Conservation (phyloP, 2,888 invertebrate genomes). For the Cataglyphis albicans region DNA sequence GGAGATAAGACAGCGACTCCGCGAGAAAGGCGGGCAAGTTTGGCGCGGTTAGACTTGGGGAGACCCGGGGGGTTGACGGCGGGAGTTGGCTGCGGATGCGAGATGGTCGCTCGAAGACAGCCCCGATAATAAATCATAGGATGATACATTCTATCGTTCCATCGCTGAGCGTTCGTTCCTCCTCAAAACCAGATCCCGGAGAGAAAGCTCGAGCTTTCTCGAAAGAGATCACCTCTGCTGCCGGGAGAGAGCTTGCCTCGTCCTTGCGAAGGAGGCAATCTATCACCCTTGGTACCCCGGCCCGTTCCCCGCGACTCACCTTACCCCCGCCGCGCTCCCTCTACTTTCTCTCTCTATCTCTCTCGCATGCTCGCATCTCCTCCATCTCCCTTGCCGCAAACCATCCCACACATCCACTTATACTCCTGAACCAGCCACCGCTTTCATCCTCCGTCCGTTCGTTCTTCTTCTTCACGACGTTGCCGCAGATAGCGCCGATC, state of each 20-base stretch:
- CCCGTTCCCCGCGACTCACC: slow-evolving; percentile 58
- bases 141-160: slow-evolving; percentile 84
- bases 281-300: slow-evolving; percentile 80
- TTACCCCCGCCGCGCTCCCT: slow-evolving; percentile 36
- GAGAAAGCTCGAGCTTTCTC: slow-evolving; percentile 79
- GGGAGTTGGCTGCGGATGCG: slow-evolving; percentile 70
- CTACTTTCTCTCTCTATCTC: background rate
- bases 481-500: slow-evolving; percentile 67
- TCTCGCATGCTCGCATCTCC: slow-evolving; percentile 59
- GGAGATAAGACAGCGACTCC: slow-evolving; percentile 61
- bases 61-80: slow-evolving; percentile 32
- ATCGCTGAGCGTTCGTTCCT: slow-evolving; percentile 72
- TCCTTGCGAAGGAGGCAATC: slow-evolving; percentile 81
- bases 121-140: slow-evolving; percentile 84
- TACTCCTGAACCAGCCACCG: slow-evolving; percentile 66
- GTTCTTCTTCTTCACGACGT: slow-evolving; percentile 49
- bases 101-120: slow-evolving; percentile 77
- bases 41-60: slow-evolving; percentile 59
- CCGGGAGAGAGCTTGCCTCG: slow-evolving; percentile 73
- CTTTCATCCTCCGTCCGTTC: slow-evolving; percentile 67
- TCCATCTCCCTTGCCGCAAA: slow-evolving; percentile 62
- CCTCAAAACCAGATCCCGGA: slow-evolving; percentile 76
- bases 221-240: slow-evolving; percentile 77
- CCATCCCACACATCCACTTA: slow-evolving; percentile 67
- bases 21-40: slow-evolving; percentile 53